phyloP scores from a whole-genome alignment of 1,140 invertebrate species.

The Tyrophagus putrescentiae region DNA sequence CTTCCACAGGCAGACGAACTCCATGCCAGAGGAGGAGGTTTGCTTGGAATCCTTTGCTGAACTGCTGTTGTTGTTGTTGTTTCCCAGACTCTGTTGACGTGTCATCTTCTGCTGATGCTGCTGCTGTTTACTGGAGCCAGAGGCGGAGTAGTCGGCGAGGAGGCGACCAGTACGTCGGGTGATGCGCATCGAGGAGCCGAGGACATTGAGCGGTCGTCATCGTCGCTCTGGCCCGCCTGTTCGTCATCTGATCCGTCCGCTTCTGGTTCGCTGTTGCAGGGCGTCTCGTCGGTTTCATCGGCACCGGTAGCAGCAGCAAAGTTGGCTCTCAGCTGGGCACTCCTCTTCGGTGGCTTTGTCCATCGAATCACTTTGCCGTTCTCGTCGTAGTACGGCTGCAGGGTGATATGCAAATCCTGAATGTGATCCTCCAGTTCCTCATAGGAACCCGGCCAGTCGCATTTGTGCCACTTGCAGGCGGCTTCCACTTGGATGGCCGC shows the following conservation, averaged over 20 bases:
- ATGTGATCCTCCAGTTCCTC: conserved; percentile 22
- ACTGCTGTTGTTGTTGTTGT: neutral
- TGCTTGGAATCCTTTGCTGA: neutral
- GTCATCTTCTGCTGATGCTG: neutral
- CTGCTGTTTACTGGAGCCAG: no score
- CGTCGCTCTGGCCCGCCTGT: neutral
- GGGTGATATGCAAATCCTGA: conserved; percentile 19
- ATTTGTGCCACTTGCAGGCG: conserved; percentile 21
- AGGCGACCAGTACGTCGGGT: no score
- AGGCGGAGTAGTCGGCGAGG: no score
- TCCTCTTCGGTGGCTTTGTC: neutral
- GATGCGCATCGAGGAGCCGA: no score
- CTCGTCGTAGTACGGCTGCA: conserved; percentile 20
- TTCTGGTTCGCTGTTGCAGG: no score
- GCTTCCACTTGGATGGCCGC: neutral
- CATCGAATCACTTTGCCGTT: conserved; percentile 10
- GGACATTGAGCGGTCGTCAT: neutral
- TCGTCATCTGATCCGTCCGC: neutral
- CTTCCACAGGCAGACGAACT: conserved; percentile 63
- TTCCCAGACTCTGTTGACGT: neutral
- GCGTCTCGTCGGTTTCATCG: neutral
- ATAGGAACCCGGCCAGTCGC: conserved; percentile 21
- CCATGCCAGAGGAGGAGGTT: neutral
- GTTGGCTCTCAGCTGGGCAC: neutral
- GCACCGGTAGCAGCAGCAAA: neutral